Evolutionary conservation across 2,888 invertebrate genomes (phyloP), one percentile per base, ranked within the genome.

Genomic region (Cephonodes hylas): DNA sequence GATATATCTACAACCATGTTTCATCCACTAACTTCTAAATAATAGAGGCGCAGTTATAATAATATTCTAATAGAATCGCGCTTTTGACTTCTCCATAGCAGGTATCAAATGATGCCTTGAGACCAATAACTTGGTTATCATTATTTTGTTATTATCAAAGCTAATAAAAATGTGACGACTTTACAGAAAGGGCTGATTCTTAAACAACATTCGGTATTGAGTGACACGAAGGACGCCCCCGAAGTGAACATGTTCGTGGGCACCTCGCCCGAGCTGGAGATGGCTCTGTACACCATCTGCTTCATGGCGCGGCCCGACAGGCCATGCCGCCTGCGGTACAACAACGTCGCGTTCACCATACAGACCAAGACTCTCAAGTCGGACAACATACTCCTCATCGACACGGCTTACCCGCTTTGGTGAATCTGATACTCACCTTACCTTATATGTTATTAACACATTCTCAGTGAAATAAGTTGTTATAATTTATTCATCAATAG

Each of bases 211-310:
- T 95, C 96, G 15, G 93, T 94, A 38, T 94, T 96, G 79, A 94
- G 95, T 67, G 94, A 94, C 3, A 93, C 95, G 0, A 95, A 92
- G 63, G 95, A 95, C 74, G 97, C 97, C 63, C 96, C 97, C 0
- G 96, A 96, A 22, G 95, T 96, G 59, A 95, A 94, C 0, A 94
- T 97, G 94, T 97, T 97, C 80, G 93, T 97, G 59, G 97, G 97
- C 27, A 97, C 97, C 0, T 97, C 97, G 46, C 98, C 98, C 0
- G 98, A 98, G 84, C 91, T 98, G 69, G 98, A 99, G 84, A 93
- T 97, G 83, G 96, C 98, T 0, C 83, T 98, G 5, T 98, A 97
- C 89, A 96, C 98, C 0, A 93, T 97, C 3, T 99, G 98, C 85
- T 98, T 97, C 88, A 93, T 97, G 80, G 89, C 96, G 4, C 94